Evolutionary conservation across 2,113 vertebrate genomes (phyloP), one percentile per base, ranked within the genome.

Genomic region (Coregonus clupeaformis): DNA sequence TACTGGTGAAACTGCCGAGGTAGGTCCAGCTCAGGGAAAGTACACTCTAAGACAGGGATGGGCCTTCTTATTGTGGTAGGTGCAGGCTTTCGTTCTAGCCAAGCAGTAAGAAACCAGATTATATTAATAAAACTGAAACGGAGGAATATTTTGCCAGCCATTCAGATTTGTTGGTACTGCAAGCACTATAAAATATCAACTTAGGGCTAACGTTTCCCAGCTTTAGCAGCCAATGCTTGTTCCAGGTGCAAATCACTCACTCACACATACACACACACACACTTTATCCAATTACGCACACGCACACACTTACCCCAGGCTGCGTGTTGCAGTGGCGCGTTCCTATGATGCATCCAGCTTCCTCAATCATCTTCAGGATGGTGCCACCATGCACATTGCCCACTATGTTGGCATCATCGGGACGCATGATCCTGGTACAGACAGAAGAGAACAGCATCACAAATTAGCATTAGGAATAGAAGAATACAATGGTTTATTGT

Each of bases 301-400:
- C 30, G 29, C 30, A 67, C 30, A 67, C 30, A 45, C 93, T 73
- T 82, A 97, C 97, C 91, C 92, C 94, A 0, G 87, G 84, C 86
- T 94, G 94, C 24, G 91, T 94, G 85, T 99, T 98, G 87, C 97
- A 99, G 87, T 99, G 97, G 2, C 96, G 94, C 0, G 96, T 98
- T 79, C 96, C 92, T 52, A 98, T 95, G 82, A 99, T 97, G 87
- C 94, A 94, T 2, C 97, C 97, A 0, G 97, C 97, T 80, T 99
- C 97, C 89, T 99, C 97, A 0, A 99, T 98, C 96, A 99, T 98
- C 92, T 97, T 98, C 82, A 99, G 91, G 86, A 98, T 95, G 72
- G 91, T 97, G 16, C 97, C 97, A 0, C 97, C 97, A 0, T 99
- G 97, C 36, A 98, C 95, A 0, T 97, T 98, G 2, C 97, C 97